A percentile compares a stretch with the other conserved stretches of the same genome.
These are phyloP conservation scores for Cerceris rybyensis DNA, from an alignment of 2,888 invertebrate genomes.

Conservation along the genomic window DNA sequence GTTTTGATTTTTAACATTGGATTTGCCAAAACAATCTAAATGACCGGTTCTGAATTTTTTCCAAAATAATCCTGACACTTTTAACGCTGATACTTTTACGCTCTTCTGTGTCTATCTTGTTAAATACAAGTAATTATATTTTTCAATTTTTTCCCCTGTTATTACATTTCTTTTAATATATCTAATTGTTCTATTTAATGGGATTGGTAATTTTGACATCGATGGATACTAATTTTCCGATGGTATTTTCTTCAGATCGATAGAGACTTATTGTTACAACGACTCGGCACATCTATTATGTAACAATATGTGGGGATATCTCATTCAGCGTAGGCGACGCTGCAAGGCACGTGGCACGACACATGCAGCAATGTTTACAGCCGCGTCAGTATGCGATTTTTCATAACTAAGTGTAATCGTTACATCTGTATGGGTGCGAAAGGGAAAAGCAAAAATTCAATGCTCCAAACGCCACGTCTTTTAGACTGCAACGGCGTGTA, in stretches of 20 bases:
- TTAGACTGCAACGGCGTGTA: not conserved
- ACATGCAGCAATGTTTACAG: slow-evolving; percentile 59
- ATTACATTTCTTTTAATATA: too few relatives aligned
- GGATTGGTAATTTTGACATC: not conserved
- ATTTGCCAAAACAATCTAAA: too few relatives aligned
- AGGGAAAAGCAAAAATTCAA: not conserved
- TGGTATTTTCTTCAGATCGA: slow-evolving; percentile 16
- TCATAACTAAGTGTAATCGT: slow-evolving; percentile 46
- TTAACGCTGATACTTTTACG: too few relatives aligned
- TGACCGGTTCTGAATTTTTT: too few relatives aligned
- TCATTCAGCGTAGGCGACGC: slow-evolving; percentile 35
- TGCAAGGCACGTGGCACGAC: slow-evolving; percentile 62
- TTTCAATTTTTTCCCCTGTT: too few relatives aligned
- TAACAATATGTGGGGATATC: slow-evolving; percentile 41
- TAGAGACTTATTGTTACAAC: slow-evolving; percentile 36
- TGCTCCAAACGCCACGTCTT: not conserved
- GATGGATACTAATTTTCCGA: not conserved
- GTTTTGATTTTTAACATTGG: too few relatives aligned
- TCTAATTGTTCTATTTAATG: too few relatives aligned
- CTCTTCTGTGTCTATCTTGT: too few relatives aligned
- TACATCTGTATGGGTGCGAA: slow-evolving; percentile 17
- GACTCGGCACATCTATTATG: slow-evolving; percentile 46
- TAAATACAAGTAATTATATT: too few relatives aligned
- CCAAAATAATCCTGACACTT: too few relatives aligned
- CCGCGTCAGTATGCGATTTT: slow-evolving; percentile 37